These are phyloP conservation scores for Rhodeus uyekii DNA, from an alignment of 2,797 vertebrate species.

Conservation along the genomic window DNA sequence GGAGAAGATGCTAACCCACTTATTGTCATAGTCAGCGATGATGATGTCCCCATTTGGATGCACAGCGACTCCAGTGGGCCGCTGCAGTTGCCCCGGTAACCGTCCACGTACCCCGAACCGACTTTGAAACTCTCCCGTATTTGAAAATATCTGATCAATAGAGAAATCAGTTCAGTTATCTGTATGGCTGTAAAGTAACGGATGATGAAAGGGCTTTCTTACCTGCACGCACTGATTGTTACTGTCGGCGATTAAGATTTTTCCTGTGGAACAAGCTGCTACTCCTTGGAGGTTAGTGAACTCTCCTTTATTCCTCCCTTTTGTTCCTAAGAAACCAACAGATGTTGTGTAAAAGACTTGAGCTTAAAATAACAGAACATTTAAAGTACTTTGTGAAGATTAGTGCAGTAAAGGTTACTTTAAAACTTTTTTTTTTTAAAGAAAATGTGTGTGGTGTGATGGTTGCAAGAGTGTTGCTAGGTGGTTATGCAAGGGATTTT, in stretches of 20 bases:
- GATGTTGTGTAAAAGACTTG: background rate
- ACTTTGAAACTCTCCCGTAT: constrained; percentile 93
- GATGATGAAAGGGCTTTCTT: too few relatives aligned
- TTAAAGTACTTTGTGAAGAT: background rate
- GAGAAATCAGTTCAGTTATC: background rate
- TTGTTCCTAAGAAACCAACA: constrained; percentile 82
- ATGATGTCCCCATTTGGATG: constrained; percentile 97
- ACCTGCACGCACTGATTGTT: constrained; percentile 99
- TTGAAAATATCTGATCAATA: constrained; percentile 88
- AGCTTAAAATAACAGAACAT: background rate
- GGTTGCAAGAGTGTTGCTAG: background rate
- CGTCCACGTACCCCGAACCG: constrained; percentile 94
- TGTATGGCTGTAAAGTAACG: too few relatives aligned
- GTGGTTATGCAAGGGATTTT: background rate
- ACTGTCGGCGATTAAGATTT: constrained; percentile 96
- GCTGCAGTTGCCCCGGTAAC: constrained; percentile 92
- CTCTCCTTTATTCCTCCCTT: constrained; percentile 98
- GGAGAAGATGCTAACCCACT: constrained; percentile 99
- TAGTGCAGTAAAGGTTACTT: background rate
- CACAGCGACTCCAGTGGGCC: constrained; percentile 95
- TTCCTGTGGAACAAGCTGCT: constrained; percentile 86
- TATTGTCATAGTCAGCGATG: constrained; percentile 98
- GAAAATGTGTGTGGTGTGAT: background rate
- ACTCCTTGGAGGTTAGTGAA: constrained; percentile 99
- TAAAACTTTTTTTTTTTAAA: background rate